These are phyloP conservation scores for Drosophila cardini DNA, from an alignment of 1,140 invertebrate species.

Conservation along the genomic window DNA sequence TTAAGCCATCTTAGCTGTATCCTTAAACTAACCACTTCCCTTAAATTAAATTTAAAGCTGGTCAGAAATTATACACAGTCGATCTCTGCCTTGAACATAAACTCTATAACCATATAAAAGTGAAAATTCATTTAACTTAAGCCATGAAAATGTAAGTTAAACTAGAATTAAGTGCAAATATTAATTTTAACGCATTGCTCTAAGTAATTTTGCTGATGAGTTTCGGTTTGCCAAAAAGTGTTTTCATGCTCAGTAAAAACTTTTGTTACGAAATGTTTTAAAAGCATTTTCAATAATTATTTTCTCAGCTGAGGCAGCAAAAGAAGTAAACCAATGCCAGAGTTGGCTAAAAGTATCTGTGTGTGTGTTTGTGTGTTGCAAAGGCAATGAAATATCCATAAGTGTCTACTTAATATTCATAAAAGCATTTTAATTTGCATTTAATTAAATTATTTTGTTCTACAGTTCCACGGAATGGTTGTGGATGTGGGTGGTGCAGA, in stretches of 20 bases:
- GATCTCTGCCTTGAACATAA: background rate
- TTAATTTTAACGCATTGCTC: background rate
- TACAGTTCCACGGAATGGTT: background rate
- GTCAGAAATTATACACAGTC: background rate
- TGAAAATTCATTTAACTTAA: background rate
- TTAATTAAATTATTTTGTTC: constrained; percentile 64
- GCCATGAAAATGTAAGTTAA: background rate
- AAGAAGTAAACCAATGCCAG: background rate
- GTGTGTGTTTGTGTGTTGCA: background rate
- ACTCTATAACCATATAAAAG: background rate
- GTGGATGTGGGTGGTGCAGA: too few species aligned
- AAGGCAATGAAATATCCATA: constrained; percentile 28
- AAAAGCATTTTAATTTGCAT: constrained; percentile 78
- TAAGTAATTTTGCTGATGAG: constrained; percentile 12
- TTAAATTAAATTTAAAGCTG: too few species aligned
- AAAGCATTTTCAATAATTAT: constrained; percentile 36
- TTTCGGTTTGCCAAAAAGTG: background rate
- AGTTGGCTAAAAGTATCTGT: background rate
- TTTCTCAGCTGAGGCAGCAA: background rate
- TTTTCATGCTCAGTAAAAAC: constrained; percentile 19
- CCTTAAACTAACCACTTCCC: too few species aligned
- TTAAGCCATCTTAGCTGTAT: too few species aligned
- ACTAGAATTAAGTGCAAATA: constrained; percentile 10
- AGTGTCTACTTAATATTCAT: constrained; percentile 68
- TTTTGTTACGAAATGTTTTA: constrained; percentile 4